phyloP scores from a whole-genome alignment of 2,888 invertebrate species.

The Ennomos fuscantarius region DNA sequence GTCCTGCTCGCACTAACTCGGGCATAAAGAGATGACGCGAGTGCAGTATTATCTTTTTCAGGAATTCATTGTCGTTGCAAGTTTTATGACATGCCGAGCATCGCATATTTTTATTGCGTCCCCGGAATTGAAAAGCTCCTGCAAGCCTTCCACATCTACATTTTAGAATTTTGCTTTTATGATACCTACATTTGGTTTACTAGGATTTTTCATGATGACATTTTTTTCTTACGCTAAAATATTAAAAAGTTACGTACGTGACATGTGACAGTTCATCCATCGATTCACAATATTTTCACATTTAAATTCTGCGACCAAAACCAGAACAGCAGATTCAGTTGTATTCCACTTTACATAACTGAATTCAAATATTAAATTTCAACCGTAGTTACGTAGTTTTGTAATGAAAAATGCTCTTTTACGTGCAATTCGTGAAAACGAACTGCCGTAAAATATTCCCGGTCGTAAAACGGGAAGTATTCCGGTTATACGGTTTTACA shows the following conservation, averaged over 20 bases:
- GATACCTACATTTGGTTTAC: neutral
- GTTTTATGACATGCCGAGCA: constrained; percentile 77
- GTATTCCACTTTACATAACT: constrained; percentile 1
- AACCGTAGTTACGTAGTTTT: constrained; percentile 20
- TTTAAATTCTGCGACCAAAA: no score
- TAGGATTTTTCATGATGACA: no score
- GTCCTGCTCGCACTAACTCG: constrained; percentile 69
- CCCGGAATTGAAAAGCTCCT: constrained; percentile 70
- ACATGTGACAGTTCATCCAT: no score
- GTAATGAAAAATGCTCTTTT: constrained; percentile 71
- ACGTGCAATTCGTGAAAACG: constrained; percentile 73
- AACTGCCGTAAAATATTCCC: constrained; percentile 75
- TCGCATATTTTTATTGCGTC: constrained; percentile 83
- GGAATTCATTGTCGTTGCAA: constrained; percentile 82
- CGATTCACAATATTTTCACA: no score
- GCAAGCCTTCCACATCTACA: constrained; percentile 40
- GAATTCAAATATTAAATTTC: constrained; percentile 13
- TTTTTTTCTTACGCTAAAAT: no score
- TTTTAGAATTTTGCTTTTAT: constrained; percentile 39
- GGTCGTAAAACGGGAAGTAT: constrained; percentile 73
- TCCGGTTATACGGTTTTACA: constrained; percentile 72
- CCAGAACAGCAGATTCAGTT: neutral
- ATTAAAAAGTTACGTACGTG: no score
- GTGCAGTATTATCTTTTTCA: constrained; percentile 78
- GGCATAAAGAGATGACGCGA: constrained; percentile 71